Conservation (phyloP, 2,797 vertebrate genomes). For the Telmatherina bonti region DNA sequence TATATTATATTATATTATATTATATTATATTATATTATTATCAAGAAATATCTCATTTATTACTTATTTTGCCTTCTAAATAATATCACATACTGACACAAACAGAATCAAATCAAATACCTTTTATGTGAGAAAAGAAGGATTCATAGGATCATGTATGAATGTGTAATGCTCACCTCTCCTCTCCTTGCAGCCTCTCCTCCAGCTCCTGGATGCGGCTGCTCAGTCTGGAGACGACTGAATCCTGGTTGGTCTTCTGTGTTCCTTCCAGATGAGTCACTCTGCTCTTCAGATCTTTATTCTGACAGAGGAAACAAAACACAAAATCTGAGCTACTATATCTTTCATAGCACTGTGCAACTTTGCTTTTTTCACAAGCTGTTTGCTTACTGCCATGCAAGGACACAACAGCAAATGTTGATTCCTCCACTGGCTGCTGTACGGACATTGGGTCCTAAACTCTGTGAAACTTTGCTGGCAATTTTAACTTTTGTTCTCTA, state of each 20-base stretch:
- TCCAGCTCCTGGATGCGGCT: slow-evolving; percentile 91
- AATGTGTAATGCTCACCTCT: slow-evolving; percentile 81
- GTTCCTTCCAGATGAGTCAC: slow-evolving; percentile 91
- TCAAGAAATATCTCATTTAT: slow-evolving; percentile 12
- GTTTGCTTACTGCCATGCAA: too few relatives aligned
- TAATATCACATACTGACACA: not conserved
- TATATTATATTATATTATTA: too few relatives aligned
- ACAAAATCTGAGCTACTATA: not conserved
- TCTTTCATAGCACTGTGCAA: not conserved
- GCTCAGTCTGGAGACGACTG: slow-evolving; percentile 91
- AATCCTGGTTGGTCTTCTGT: slow-evolving; percentile 91
- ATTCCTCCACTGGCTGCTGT: too few relatives aligned
- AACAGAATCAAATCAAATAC: not conserved
- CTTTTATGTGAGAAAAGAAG: not conserved
- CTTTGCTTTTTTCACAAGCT: not conserved
- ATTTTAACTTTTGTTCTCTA: too few relatives aligned
- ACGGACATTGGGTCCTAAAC: too few relatives aligned
- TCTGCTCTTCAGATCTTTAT: slow-evolving; percentile 92
- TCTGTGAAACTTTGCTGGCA: too few relatives aligned
- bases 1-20: too few relatives aligned
- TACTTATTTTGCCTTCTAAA: not conserved
- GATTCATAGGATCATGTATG: not conserved
- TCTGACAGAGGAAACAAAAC: slow-evolving; percentile 78
- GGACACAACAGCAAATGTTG: not conserved
- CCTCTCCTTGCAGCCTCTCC: slow-evolving; percentile 89